phyloP scores from a whole-genome alignment of 1,140 invertebrate species.

The Meloidogyne exigua region DNA sequence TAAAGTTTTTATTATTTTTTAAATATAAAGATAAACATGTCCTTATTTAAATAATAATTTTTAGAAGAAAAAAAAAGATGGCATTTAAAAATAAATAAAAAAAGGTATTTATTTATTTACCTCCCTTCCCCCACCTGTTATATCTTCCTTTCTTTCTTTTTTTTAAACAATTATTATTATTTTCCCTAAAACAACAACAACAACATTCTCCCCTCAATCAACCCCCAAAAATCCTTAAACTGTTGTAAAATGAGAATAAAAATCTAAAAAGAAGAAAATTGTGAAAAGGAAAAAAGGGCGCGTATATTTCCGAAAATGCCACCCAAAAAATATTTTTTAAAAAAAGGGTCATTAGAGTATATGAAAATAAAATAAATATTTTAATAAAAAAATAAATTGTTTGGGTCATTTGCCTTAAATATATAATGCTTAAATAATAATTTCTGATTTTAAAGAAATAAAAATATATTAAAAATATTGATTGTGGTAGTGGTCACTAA shows the following conservation, averaged over 20 bases:
- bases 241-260: not conserved
- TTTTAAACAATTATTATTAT: too few species aligned
- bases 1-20: not conserved
- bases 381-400: too few species aligned
- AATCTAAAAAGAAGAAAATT: not conserved
- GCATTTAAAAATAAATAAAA: constrained; percentile 5
- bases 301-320: not conserved
- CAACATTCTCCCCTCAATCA: not conserved
- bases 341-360: not conserved
- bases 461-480: not conserved
- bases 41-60: not conserved
- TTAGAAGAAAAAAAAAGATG: not conserved
- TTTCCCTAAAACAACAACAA: not conserved
- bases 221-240: not conserved
- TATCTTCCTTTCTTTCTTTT: not conserved
- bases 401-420: too few species aligned
- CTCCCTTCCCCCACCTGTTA: not conserved
- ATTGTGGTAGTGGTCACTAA: not conserved
- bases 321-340: not conserved
- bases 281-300: not conserved
- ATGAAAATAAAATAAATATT: too few species aligned
- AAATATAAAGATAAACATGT: not conserved
- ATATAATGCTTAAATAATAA: too few species aligned
- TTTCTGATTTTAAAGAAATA: not conserved
- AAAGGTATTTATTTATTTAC: not conserved